Evolutionary conservation across 1,140 invertebrate species (phyloP).

Genomic region (Sinella curviseta): DNA sequence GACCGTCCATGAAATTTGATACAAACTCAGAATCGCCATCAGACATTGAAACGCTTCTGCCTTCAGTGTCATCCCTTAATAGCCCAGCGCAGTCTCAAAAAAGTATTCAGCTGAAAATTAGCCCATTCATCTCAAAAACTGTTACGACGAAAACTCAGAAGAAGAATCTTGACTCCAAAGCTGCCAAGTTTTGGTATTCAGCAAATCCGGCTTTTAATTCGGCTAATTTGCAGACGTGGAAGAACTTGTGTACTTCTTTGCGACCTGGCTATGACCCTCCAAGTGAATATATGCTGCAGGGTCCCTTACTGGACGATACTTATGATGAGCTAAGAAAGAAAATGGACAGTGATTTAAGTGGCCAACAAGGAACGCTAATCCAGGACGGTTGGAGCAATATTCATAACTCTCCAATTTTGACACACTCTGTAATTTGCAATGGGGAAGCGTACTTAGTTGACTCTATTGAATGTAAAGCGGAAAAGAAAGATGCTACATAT

Average conservation of each 20-base stretch:
- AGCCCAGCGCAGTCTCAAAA: too few species aligned
- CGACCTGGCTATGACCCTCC: background rate
- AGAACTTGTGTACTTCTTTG: background rate
- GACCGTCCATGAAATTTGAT: too few species aligned
- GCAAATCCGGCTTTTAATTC: background rate
- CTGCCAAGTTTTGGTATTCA: constrained; percentile 1
- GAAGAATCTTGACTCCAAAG: background rate
- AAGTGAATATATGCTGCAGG: background rate
- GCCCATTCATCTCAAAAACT: too few species aligned
- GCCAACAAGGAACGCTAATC: background rate
- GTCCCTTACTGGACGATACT: background rate
- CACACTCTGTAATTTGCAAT: background rate
- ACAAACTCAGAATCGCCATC: too few species aligned
- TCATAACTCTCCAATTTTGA: background rate
- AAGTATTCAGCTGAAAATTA: too few species aligned
- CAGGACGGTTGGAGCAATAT: background rate
- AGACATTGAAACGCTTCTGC: too few species aligned
- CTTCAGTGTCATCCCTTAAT: too few species aligned
- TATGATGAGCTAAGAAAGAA: background rate
- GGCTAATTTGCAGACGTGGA: background rate
- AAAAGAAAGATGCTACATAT: background rate
- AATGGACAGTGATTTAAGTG: background rate
- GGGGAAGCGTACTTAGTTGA: background rate
- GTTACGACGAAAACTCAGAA: too few species aligned
- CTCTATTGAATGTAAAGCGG: background rate